Evolutionary conservation across 1,140 invertebrate genomes (phyloP).

Genomic region (Agraylea sexmaculata): DNA sequence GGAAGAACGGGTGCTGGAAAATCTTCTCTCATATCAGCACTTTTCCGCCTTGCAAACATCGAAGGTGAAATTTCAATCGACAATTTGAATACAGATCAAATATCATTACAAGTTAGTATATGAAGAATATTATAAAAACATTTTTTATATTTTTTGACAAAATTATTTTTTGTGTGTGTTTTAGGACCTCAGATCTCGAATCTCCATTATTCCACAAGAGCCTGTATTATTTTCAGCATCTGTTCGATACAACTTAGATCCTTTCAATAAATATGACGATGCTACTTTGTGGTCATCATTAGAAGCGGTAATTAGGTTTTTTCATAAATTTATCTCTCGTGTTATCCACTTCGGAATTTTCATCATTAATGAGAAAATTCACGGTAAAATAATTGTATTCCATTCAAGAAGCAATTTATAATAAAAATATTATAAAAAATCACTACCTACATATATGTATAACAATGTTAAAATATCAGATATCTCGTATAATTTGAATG

Average conservation of each 20-base stretch:
- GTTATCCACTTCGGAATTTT: background rate
- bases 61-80: conserved; percentile 43
- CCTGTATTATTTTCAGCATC: conserved; percentile 56
- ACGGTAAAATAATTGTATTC: no score
- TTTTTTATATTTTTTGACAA: no score
- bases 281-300: conserved; percentile 24
- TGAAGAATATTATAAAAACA: no score
- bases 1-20: conserved; percentile 78
- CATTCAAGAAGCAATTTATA: background rate
- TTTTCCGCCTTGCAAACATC: conserved; percentile 57
- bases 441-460: background rate
- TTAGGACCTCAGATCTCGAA: conserved; percentile 42
- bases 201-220: conserved; percentile 60
- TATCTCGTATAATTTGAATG: no score
- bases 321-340: conserved; percentile 5
- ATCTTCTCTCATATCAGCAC: conserved; percentile 62
- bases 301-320: conserved; percentile 24
- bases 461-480: background rate
- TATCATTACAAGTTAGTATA: conserved; percentile 40
- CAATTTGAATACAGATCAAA: conserved; percentile 34
- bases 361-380: background rate
- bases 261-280: conserved; percentile 49
- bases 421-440: background rate
- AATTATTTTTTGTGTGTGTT: conserved; percentile 4
- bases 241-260: conserved; percentile 74